These are phyloP conservation scores for Hymenopus coronatus DNA, from an alignment of 2,888 invertebrate species.

Conservation along the genomic window DNA sequence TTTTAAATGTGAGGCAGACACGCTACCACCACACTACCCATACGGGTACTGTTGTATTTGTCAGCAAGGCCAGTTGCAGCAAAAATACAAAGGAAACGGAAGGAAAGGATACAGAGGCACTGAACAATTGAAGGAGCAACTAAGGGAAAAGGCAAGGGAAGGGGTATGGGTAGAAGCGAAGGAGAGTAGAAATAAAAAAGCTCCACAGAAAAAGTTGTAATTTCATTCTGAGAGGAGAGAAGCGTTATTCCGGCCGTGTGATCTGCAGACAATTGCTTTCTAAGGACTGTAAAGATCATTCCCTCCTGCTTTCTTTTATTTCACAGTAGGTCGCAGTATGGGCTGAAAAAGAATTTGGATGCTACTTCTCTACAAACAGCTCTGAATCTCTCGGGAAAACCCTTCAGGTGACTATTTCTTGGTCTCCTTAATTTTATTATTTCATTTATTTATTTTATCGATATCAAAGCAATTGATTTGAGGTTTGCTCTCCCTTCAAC, in stretches of 20 bases:
- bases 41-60: no score
- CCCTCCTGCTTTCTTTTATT: not conserved
- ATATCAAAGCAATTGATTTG: no score
- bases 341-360: not conserved
- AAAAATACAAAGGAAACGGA: not conserved
- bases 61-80: not conserved
- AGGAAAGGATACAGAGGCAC: not conserved
- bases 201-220: constrained; percentile 4
- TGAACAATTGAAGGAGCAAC: not conserved
- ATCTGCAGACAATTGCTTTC: constrained; percentile 14
- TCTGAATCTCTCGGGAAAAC: no score
- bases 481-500: no score
- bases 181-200: not conserved
- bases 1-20: no score
- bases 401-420: no score
- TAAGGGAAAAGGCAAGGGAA: not conserved
- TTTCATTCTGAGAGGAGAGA: constrained; percentile 18
- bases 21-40: no score
- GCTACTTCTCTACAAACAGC: not conserved
- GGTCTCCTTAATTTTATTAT: no score
- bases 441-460: no score
- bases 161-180: not conserved
- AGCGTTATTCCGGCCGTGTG: constrained; percentile 10
- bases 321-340: not conserved
- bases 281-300: constrained; percentile 6